phyloP scores from a whole-genome alignment of 2,888 invertebrate genomes.

The Microchrysa polita region DNA sequence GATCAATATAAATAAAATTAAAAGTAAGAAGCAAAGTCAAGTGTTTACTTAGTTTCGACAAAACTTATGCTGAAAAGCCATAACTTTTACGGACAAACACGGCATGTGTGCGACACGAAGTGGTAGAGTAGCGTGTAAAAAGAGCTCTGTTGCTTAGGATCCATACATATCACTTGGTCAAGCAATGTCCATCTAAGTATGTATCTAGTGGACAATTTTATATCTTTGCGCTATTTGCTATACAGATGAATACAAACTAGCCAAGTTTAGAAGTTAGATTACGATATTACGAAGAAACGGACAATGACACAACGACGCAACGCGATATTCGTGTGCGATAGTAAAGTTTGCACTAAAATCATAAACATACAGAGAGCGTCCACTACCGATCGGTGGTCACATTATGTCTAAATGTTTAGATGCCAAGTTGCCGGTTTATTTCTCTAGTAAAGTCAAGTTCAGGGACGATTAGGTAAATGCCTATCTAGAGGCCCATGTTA shows the following conservation, averaged over 20 bases:
- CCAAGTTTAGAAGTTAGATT: neutral
- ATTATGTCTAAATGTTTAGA: no score
- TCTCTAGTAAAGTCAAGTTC: conserved; percentile 39
- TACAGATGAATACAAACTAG: neutral
- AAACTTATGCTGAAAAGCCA: neutral
- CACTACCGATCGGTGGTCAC: neutral
- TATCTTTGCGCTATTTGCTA: neutral
- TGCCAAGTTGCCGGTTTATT: neutral
- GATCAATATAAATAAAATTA: no score
- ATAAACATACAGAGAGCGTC: no score
- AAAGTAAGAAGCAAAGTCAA: neutral
- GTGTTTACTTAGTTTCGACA: conserved; percentile 9
- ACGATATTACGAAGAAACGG: no score
- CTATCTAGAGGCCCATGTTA: conserved; percentile 18
- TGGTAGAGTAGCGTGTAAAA: neutral
- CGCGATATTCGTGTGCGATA: conserved; percentile 3
- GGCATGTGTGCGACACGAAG: no score
- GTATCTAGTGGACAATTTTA: neutral
- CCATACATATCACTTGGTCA: neutral
- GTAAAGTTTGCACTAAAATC: conserved; percentile 33
- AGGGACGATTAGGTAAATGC: conserved; percentile 41
- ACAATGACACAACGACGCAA: neutral
- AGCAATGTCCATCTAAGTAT: neutral
- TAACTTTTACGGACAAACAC: no score
- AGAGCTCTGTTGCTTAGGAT: neutral